phyloP scores from a whole-genome alignment of 2,113 vertebrate genomes.

The Porphyrio hochstetteri region DNA sequence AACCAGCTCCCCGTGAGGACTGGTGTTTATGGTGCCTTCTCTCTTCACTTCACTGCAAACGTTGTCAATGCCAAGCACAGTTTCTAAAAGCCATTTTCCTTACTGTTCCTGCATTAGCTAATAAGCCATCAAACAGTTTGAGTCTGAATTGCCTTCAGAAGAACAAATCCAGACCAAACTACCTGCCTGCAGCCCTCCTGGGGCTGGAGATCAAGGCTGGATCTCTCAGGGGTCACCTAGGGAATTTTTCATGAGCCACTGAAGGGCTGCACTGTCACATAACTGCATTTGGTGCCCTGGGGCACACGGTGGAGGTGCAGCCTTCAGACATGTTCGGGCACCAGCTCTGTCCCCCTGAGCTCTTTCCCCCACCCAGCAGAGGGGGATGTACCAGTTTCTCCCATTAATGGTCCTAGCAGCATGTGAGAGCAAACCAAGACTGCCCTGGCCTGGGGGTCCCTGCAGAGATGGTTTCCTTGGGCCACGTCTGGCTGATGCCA shows the following conservation, averaged over 20 bases:
- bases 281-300: neutral
- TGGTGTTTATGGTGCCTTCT: neutral
- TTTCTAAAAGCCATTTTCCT: neutral
- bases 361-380: neutral
- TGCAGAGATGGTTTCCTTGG: fast-evolving
- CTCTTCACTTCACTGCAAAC: neutral
- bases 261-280: fast-evolving
- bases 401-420: neutral
- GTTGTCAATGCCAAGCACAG: neutral
- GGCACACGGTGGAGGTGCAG: neutral
- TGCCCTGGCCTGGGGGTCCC: neutral
- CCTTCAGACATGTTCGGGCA: fast-evolving
- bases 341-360: fast-evolving
- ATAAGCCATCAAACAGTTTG: neutral
- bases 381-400: neutral
- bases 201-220: neutral
- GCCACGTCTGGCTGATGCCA: neutral
- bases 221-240: neutral
- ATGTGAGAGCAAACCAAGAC: neutral
- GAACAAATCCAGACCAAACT: neutral
- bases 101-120: neutral
- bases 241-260: neutral
- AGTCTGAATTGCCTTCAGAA: neutral
- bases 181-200: neutral
- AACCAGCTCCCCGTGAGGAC: neutral